A percentile compares a stretch with the other conserved stretches of the same genome.
phyloP scores from a whole-genome alignment of 2,888 invertebrate genomes.

The Eupithecia inturbata region DNA sequence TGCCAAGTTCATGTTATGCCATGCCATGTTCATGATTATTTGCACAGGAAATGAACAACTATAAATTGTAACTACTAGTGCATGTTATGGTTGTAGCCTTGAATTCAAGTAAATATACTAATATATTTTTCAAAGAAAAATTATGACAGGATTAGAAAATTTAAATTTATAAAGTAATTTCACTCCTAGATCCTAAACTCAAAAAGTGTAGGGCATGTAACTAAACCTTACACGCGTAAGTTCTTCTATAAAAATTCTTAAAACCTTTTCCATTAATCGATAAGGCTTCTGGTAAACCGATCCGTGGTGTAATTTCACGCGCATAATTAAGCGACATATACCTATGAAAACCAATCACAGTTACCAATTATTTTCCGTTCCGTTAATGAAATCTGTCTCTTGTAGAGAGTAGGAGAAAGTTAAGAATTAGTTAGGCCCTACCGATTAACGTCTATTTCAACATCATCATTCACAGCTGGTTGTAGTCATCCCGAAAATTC shows the following conservation, averaged over 20 bases:
- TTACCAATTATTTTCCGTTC: constrained; percentile 8
- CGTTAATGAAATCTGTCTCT: constrained; percentile 3
- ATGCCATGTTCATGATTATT: background rate
- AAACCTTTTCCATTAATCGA: constrained; percentile 4
- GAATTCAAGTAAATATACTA: background rate
- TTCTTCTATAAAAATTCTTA: background rate
- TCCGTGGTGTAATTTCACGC: constrained; percentile 29
- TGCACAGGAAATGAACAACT: constrained; percentile 1
- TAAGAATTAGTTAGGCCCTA: background rate
- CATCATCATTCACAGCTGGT: background rate
- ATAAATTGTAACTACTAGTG: background rate
- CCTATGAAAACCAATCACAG: constrained; percentile 25
- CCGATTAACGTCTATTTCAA: background rate
- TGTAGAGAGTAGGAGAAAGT: constrained; percentile 5
- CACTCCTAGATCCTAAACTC: background rate
- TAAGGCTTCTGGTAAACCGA: constrained; percentile 8
- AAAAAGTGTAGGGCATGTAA: background rate
- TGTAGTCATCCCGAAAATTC: background rate
- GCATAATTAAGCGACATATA: constrained; percentile 29
- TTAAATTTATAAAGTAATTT: no score
- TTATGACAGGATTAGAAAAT: no score
- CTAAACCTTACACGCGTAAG: background rate
- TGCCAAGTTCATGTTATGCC: background rate
- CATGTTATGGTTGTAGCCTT: background rate
- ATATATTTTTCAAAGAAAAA: no score